Evolutionary conservation across 2,113 vertebrate genomes (phyloP), one percentile per base, ranked within the genome.

Genomic region (Henicopernis longicauda): DNA sequence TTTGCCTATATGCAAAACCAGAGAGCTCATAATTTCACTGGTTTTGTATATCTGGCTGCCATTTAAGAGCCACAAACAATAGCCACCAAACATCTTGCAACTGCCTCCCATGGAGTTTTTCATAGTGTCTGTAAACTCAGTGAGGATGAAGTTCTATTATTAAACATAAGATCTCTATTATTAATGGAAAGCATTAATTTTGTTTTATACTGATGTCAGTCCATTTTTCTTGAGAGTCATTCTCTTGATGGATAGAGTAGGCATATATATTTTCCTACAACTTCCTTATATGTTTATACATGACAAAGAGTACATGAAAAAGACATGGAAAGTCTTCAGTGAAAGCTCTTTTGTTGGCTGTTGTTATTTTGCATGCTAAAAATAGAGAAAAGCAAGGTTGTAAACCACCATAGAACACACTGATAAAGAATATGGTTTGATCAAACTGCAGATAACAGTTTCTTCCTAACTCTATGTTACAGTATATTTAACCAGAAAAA

Each of bases 1-100:
- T 95, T 93, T 95, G 40, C 73, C 57, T 94, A 12, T 18, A 94
- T 72, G 81, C 81, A 96, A 96, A 97, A 79, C 8, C 9, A 5
- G 32, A 74, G 16, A n/a, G 18, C 20, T 87, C 61, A 62, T 6
- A 1, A 0, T 73, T 73, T 62, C 67, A 29, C 23, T 47, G 31
- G 6, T 38, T 96, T 97, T 97, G 73, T 83, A 91, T 94, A 65
- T 25, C 52, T 3, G 1, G 4, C 73, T 95, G 70, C 26, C 29
- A 32, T 55, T 71, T 38, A 55, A 86, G 1, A 92, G 20, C 12
- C 40, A 79, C 21, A 67, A 57, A n/a, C 13, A 89, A 20, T 5
- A 66, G 23, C 29, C 36, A 52, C 14, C 16, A 58, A 85, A 31
- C 21, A 50, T 22, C 15, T 70, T 72, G 21, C 58, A n/a, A 6